Percentiles rank a stretch among this genome's conserved stretches.
Conservation (phyloP, 2,113 vertebrate genomes). For the Bostrychus sinensis region DNA sequence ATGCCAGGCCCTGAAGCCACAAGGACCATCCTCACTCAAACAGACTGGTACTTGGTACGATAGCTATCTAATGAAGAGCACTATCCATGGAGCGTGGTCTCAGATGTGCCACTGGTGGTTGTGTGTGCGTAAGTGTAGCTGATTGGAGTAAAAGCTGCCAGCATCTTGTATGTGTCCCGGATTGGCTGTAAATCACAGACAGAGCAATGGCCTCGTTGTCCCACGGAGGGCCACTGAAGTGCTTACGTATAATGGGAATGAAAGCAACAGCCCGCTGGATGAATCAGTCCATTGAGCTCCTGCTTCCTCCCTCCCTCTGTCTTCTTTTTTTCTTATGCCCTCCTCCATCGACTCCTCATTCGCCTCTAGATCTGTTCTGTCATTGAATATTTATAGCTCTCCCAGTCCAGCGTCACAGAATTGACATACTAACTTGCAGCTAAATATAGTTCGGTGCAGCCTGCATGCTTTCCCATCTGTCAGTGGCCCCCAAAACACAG, state of each 20-base stretch:
- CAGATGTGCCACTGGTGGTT: constrained; percentile 37
- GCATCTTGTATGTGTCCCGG: constrained; percentile 67
- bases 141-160: constrained; percentile 56
- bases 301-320: constrained; percentile 54
- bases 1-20: not conserved
- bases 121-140: constrained; percentile 37
- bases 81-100: constrained; percentile 37
- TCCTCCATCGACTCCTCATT: constrained; percentile 49
- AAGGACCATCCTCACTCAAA: constrained; percentile 24
- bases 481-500: constrained; percentile 64
- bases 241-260: constrained; percentile 70
- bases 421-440: constrained; percentile 74
- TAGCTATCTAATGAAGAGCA: constrained; percentile 43
- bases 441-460: constrained; percentile 77
- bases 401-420: constrained; percentile 76
- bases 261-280: constrained; percentile 70
- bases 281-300: constrained; percentile 76
- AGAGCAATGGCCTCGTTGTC: constrained; percentile 69
- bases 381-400: constrained; percentile 80
- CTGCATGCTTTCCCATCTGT: constrained; percentile 76
- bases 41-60: constrained; percentile 11
- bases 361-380: constrained; percentile 73
- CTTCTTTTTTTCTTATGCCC: constrained; percentile 41
- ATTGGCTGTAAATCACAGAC: constrained; percentile 70
- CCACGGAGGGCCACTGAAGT: constrained; percentile 66